Percentiles rank a stretch among this genome's conserved stretches.
These are phyloP conservation scores for Ethmia dodecea DNA, from an alignment of 2,888 invertebrate genomes.

Conservation along the genomic window DNA sequence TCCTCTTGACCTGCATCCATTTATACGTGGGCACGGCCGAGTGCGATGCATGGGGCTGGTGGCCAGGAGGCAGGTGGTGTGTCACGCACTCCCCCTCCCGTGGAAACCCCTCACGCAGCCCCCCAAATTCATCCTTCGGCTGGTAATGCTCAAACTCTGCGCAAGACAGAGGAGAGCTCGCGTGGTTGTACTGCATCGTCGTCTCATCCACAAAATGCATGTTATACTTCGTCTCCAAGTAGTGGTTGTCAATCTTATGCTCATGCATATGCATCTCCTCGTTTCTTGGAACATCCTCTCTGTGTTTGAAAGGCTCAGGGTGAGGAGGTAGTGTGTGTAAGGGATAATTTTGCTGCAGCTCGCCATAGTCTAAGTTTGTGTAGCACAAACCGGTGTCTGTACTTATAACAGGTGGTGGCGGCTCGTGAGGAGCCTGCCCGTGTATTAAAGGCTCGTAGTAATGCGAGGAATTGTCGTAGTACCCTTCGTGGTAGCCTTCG, in stretches of 20 bases:
- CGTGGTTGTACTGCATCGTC: conserved; percentile 56
- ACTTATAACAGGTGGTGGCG: conserved; percentile 84
- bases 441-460: conserved; percentile 72
- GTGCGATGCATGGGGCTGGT: conserved; percentile 71
- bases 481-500: conserved; percentile 66
- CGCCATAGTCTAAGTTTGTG: conserved; percentile 90
- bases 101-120: conserved; percentile 52
- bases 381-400: conserved; percentile 93
- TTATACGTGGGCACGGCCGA: conserved; percentile 93
- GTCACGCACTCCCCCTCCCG: conserved; percentile 49
- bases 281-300: conserved; percentile 77
- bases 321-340: conserved; percentile 75
- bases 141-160: conserved; percentile 79
- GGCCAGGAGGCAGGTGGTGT: conserved; percentile 46
- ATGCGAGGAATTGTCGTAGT: conserved; percentile 66
- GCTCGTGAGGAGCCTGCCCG: conserved; percentile 60
- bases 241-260: conserved; percentile 67
- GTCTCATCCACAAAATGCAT: conserved; percentile 70
- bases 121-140: conserved; percentile 80
- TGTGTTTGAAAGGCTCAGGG: conserved; percentile 67
- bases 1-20: conserved; percentile 99
- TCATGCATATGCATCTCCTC: conserved; percentile 64
- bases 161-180: conserved; percentile 69
- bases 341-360: conserved; percentile 67
- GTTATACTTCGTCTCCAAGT: conserved; percentile 72